Base-by-base conservation (phyloP, 2,797 vertebrate species). In the Gallinago stenura region DNA sequence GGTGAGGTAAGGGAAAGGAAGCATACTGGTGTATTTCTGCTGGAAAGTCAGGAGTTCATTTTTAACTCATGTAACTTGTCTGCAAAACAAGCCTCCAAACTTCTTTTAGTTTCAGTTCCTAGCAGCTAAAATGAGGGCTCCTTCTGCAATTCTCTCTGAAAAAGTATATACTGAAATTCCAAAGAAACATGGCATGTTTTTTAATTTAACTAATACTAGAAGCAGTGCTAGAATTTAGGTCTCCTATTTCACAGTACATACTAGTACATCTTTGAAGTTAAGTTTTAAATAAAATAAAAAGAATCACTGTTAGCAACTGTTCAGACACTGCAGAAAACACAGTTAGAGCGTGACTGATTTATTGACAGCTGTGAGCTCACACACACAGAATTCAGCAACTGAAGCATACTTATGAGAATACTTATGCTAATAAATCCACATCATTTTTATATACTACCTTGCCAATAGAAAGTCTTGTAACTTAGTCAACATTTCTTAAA, bases 301-400 rank as follows among this genome's bases (percentile, higher is more conserved):
- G 21, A 79, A 75, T 53, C 85, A 57, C 33, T 82, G 50, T 76
- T 73, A 68, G 22, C 25, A 95, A 85, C 31, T 71, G 31, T 61
- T 88, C 84, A 82, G 33, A 79, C 15, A 51, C 24, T 41, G 39
- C 20, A 75, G 46, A 83, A 95, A 93, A 90, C 6, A 18, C 25
- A 37, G 37, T 37, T 37, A 76, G 51, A 87, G n/a, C 10, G 1
- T 71, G 73, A 90, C 65, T 72, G 72, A 89, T 91, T 82, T 72
- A 88, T 65, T 94, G 91, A 66, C 56, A 84, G 57, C 69, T 83
- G 57, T 58, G 75, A 93, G 56, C 58, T 72, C 62, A 93, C 80
- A 76, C 11, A 46, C 58, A 18, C 12, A 51, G 9, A 86, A 76
- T 54, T 86, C 48, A 76, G 30, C 66, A 92, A 86, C 51, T 76